Evolutionary conservation across 2,113 vertebrate genomes (phyloP).

Genomic region (Plecturocebus donacophilus): DNA sequence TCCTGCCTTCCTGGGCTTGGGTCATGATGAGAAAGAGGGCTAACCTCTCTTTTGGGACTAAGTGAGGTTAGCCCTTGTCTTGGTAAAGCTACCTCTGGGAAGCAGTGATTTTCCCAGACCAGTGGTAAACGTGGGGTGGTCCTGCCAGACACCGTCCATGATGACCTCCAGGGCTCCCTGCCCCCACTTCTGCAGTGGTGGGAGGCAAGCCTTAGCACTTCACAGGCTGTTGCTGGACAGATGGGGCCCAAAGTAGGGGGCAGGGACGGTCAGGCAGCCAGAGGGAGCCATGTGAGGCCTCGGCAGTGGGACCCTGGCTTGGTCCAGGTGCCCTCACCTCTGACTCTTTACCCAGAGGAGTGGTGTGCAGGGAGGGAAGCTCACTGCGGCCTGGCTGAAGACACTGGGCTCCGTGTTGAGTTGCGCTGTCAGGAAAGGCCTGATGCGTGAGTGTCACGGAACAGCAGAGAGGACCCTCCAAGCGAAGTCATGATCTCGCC

Average conservation of each 20-base stretch:
- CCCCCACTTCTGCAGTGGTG: background rate
- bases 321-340: background rate
- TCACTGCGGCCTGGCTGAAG: background rate
- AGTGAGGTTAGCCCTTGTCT: background rate
- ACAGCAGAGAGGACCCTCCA: background rate
- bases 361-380: accelerated
- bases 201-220: background rate
- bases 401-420: background rate
- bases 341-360: background rate
- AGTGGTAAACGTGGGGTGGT: background rate
- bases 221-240: accelerated
- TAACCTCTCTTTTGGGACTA: background rate
- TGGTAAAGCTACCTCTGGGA: background rate
- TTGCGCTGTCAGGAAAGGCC: background rate
- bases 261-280: background rate
- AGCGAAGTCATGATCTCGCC: background rate
- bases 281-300: background rate
- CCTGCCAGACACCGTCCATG: background rate
- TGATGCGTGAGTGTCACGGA: accelerated
- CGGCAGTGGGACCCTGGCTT: background rate
- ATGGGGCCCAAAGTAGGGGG: background rate
- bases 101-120: background rate
- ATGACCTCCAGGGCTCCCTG: background rate
- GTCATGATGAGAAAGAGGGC: background rate
- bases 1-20: background rate